These are phyloP conservation scores for Pristionchus arcanus DNA, from an alignment of 2,888 invertebrate genomes.

Conservation along the genomic window DNA sequence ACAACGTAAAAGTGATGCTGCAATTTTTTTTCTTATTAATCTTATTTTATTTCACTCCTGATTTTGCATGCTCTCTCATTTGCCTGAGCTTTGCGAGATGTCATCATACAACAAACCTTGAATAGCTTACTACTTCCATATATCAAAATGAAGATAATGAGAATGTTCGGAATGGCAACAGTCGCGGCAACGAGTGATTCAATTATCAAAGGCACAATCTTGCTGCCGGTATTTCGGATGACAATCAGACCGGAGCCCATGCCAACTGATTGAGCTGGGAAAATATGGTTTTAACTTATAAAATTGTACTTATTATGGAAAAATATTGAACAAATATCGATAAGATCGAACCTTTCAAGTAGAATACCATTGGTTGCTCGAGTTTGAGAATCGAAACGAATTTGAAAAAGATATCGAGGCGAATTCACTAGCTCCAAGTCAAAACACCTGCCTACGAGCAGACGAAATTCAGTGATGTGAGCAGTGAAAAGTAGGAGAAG, in stretches of 20 bases:
- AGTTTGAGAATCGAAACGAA: neutral
- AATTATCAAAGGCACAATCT: neutral
- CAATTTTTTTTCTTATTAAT: too few relatives aligned
- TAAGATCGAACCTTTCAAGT: neutral
- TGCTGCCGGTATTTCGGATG: neutral
- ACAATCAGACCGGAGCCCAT: neutral
- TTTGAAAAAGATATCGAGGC: too few relatives aligned
- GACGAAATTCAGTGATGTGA: constrained; percentile 13
- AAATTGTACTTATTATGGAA: too few relatives aligned
- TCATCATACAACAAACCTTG: neutral
- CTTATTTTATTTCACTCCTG: too few relatives aligned
- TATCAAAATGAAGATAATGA: neutral
- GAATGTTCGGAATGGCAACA: neutral
- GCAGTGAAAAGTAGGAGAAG: neutral
- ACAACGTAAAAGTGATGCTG: neutral
- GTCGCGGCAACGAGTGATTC: neutral
- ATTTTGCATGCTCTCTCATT: too few relatives aligned
- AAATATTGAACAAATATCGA: too few relatives aligned
- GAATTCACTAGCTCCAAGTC: neutral
- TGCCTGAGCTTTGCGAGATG: too few relatives aligned
- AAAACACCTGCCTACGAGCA: neutral
- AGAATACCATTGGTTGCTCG: neutral
- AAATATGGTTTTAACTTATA: neutral
- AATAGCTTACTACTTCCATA: neutral
- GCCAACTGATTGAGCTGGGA: neutral